Conservation (phyloP, 2,797 vertebrate species). For the Cryptoprocta ferox region DNA sequence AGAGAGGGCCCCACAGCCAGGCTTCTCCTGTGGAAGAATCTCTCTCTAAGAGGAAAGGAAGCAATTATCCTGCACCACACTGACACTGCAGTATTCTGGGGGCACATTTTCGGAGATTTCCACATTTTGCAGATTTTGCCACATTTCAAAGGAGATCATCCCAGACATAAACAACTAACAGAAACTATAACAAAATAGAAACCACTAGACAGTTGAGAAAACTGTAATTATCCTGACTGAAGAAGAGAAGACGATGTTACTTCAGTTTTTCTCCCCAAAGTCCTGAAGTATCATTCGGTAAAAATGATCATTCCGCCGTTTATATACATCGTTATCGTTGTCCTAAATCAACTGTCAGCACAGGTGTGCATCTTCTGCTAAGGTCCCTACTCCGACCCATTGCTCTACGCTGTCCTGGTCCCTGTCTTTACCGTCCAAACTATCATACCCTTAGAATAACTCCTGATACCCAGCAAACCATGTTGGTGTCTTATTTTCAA, state of each 20-base stretch:
- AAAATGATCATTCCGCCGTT: neutral
- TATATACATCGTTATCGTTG: too few relatives aligned
- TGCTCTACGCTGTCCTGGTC: neutral
- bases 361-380: neutral
- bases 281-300: neutral
- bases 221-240: neutral
- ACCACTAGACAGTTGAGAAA: neutral
- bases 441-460: neutral
- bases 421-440: too few relatives aligned
- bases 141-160: neutral
- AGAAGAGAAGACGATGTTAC: neutral
- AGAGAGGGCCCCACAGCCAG: fast-evolving
- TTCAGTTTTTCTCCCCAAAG: neutral
- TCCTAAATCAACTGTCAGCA: neutral
- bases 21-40: neutral
- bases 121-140: too few relatives aligned
- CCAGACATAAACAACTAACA: neutral
- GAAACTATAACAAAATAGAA: neutral
- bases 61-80: too few relatives aligned
- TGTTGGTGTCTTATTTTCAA: neutral
- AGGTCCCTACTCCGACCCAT: fast-evolving
- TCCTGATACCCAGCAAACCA: too few relatives aligned
- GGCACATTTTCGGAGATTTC: neutral
- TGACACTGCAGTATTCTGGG: neutral
- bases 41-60: neutral